Conservation (phyloP, 2,113 vertebrate species). For the Tupaia chinensis region DNA sequence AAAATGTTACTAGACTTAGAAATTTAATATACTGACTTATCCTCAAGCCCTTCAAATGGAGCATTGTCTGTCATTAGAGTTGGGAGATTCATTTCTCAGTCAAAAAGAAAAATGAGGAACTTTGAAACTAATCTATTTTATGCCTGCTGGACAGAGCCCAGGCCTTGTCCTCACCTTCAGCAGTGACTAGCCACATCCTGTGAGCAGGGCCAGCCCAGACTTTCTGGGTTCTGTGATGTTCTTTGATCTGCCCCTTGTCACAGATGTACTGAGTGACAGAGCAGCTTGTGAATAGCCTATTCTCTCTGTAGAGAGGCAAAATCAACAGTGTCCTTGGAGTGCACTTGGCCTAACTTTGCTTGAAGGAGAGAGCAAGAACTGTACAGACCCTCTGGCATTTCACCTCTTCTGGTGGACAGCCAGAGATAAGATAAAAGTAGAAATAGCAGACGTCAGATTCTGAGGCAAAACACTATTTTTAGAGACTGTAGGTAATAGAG, state of each 20-base stretch:
- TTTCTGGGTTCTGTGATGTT: constrained; percentile 75
- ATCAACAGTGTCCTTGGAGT: constrained; percentile 86
- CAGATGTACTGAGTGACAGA: constrained; percentile 83
- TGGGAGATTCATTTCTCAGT: constrained; percentile 81
- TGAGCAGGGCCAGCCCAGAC: constrained; percentile 83
- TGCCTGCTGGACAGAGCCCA: constrained; percentile 75
- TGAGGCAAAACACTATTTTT: constrained; percentile 61
- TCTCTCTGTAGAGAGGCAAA: constrained; percentile 83
- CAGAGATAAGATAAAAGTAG: constrained; percentile 66
- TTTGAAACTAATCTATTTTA: constrained; percentile 85
- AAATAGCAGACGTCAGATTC: neutral
- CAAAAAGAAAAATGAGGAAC: constrained; percentile 76
- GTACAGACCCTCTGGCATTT: constrained; percentile 76
- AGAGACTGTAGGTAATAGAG: constrained; percentile 31
- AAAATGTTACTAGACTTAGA: constrained; percentile 64
- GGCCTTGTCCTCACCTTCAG: constrained; percentile 71
- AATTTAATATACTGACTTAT: constrained; percentile 81
- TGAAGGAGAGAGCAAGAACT: constrained; percentile 74
- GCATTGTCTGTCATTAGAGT: constrained; percentile 82
- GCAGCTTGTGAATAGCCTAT: constrained; percentile 82
- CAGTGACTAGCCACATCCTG: constrained; percentile 84
- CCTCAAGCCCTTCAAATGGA: constrained; percentile 78
- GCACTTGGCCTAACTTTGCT: constrained; percentile 79
- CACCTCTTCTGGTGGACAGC: constrained; percentile 67
- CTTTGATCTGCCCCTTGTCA: constrained; percentile 87